A percentile compares a stretch with the other conserved stretches of the same genome.
These are phyloP conservation scores for Bombylius major DNA, from an alignment of 2,888 invertebrate genomes.

Conservation along the genomic window DNA sequence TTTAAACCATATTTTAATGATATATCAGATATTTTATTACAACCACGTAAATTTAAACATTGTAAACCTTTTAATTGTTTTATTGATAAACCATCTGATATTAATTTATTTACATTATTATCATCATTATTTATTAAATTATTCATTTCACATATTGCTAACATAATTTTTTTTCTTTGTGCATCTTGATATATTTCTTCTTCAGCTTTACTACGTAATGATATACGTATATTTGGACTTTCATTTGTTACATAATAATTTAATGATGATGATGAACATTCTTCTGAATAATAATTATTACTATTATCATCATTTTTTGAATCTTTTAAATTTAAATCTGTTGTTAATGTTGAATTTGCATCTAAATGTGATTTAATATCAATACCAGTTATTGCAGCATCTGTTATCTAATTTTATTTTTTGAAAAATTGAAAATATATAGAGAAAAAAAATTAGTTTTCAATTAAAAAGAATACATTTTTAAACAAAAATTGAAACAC, in stretches of 20 bases:
- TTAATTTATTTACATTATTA: constrained; percentile 20
- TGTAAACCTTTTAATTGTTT: constrained; percentile 42
- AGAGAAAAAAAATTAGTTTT: too few relatives aligned
- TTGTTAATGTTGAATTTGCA: neutral
- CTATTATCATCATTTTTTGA: neutral
- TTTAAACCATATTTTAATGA: constrained; percentile 55
- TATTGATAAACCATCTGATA: constrained; percentile 41
- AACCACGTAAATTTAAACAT: constrained; percentile 48
- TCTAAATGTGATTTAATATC: neutral
- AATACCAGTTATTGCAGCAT: constrained; percentile 57
- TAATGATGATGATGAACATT: constrained; percentile 12
- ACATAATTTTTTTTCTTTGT: constrained; percentile 47
- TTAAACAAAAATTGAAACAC: too few relatives aligned
- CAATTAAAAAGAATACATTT: too few relatives aligned
- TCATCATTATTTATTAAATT: constrained; percentile 19
- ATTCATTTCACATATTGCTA: constrained; percentile 45
- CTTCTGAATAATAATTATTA: neutral
- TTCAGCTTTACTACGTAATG: constrained; percentile 52
- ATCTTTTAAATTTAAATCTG: too few relatives aligned
- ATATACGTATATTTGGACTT: constrained; percentile 29
- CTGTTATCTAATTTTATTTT: constrained; percentile 37
- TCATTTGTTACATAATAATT: constrained; percentile 4
- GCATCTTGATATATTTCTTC: constrained; percentile 56
- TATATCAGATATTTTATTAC: constrained; percentile 58
- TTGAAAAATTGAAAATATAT: neutral